Base-by-base conservation (phyloP, 2,888 invertebrate species). In the Dioctria linearis region DNA sequence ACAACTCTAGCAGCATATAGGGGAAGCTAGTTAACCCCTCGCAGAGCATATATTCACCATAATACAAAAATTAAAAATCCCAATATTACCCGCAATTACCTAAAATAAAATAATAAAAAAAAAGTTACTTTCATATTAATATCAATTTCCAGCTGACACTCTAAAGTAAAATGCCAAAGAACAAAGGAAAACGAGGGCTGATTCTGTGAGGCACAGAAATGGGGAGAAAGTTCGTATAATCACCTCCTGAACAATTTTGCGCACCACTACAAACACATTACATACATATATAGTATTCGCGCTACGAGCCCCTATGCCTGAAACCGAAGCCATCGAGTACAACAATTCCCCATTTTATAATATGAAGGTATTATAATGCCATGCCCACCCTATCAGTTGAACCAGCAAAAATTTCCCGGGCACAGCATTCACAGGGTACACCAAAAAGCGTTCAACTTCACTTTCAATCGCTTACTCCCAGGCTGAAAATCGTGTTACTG, bases 241-340 rank as follows among this genome's bases (percentile, higher is more conserved):
- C 78, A 79, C 78, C 78, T 79, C 67, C 67, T 79, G 79, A 79
- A 69, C 79, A 79, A 79, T 59, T 79, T 79, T 79, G 65, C 59
- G 57, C 51, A 59, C 65, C 40, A 66, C 37, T 8, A 79, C 66
- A 4, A 54, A 2, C 4, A 61, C 42, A 57, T 4, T 25, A 11
- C 67, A 43, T 25, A 6, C 11, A 4, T 5, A 9, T 13, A 25
- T 8, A 4, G 9, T 25, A 40, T 5, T 25, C n/a, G 3, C 25
- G 25, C 4, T 42, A 37, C 43, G 42, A 25, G 59, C 8, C 11
- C 11, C 40, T 42, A 40, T 42, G 11, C 69, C 69, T n/a, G 5
- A 51, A 46, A 6, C 69, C 4, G 65, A 6, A 40, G 65, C 40
- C n/a, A 11, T 65, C 40, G 25, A 39, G 57, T 49, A 39, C 25